Evolutionary conservation across 2,113 vertebrate species (phyloP).

Genomic region (Philantomba maxwellii): DNA sequence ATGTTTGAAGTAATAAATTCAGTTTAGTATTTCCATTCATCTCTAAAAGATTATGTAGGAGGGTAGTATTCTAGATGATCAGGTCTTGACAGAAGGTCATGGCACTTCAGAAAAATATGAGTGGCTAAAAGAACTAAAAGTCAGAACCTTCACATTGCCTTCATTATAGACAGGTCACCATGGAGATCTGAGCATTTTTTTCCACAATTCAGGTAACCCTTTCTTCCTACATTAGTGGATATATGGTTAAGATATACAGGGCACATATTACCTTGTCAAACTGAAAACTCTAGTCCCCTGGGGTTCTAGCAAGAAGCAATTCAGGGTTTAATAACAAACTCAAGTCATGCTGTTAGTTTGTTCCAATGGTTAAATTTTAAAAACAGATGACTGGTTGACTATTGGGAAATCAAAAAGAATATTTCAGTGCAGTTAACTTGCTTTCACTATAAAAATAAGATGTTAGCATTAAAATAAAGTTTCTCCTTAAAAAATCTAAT

Average conservation of each 20-base stretch:
- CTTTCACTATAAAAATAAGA: not conserved
- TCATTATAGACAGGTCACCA: not conserved
- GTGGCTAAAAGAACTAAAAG: not conserved
- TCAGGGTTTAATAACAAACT: not conserved
- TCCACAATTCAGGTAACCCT: not conserved
- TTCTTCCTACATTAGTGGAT: not conserved
- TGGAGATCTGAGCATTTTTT: not conserved
- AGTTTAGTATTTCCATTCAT: not conserved
- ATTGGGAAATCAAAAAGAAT: not conserved
- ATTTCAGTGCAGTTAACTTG: not conserved
- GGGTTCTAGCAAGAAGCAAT: not conserved
- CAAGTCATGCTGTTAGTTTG: not conserved
- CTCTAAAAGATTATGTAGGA: not conserved
- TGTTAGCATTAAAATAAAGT: not conserved
- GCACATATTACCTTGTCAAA: not conserved
- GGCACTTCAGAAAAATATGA: not conserved
- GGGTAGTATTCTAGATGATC: fast-evolving
- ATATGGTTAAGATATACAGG: not conserved
- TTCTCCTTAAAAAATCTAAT: not conserved
- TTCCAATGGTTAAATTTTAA: not conserved
- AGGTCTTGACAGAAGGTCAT: not conserved
- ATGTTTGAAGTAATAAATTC: not conserved
- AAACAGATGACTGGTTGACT: not conserved
- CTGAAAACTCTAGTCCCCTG: not conserved
- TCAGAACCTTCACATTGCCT: not conserved